Percentiles rank a stretch among this genome's conserved stretches.
Evolutionary conservation across 2,797 vertebrate species (phyloP).

Genomic region (Lepidocolaptes lacrymiger): DNA sequence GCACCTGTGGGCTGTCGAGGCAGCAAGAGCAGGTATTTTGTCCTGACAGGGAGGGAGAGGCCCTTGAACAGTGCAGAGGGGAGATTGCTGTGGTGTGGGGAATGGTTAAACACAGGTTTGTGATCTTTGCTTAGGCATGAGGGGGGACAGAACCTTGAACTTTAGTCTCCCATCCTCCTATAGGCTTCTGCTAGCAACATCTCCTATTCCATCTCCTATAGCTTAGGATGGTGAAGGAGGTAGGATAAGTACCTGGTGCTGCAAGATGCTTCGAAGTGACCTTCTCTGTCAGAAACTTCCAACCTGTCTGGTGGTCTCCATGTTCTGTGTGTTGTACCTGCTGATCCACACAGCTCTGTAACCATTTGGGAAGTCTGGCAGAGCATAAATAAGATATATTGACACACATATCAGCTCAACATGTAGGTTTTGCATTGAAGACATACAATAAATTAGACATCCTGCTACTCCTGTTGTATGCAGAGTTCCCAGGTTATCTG

Average conservation of each 20-base stretch:
- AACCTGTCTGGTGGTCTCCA: fast-evolving
- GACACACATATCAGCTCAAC: background rate
- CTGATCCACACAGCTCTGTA: background rate
- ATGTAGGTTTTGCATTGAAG: background rate
- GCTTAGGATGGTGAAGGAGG: background rate
- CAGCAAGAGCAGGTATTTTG: background rate
- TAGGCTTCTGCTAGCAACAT: background rate
- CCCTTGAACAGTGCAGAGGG: background rate
- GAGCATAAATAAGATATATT: background rate
- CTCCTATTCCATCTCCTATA: background rate
- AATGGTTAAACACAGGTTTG: background rate
- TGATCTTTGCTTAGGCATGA: background rate
- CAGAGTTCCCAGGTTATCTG: background rate
- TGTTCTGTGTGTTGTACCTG: background rate
- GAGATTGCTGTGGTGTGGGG: background rate
- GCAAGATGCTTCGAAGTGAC: background rate
- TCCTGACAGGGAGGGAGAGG: background rate
- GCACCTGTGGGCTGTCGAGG: background rate
- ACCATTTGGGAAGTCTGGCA: background rate
- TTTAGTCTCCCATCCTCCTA: background rate
- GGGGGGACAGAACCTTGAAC: background rate
- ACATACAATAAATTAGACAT: background rate
- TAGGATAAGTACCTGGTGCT: background rate
- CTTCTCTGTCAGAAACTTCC: background rate
- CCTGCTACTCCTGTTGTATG: background rate